Evolutionary conservation across 2,113 vertebrate species (phyloP).

Genomic region (Eptesicus fuscus): DNA sequence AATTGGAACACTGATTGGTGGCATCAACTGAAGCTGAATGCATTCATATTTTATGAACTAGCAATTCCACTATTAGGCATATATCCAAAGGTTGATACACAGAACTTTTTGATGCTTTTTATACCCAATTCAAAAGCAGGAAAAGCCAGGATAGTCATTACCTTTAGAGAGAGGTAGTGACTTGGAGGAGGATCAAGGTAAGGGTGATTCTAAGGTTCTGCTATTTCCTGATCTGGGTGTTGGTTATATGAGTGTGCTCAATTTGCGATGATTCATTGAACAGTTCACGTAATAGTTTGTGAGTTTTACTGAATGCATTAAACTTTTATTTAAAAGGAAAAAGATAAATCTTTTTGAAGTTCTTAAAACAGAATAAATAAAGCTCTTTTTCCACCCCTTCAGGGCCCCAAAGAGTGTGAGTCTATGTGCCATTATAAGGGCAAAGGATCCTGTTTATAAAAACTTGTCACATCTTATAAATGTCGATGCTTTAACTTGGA

Average conservation of each 20-base stretch:
- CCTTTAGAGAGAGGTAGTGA: neutral
- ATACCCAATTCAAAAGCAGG: neutral
- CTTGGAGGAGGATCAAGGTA: neutral
- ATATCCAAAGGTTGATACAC: neutral
- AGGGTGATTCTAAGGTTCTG: neutral
- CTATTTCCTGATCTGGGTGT: constrained; percentile 18
- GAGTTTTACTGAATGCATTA: neutral
- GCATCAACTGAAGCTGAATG: neutral
- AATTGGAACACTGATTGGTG: neutral
- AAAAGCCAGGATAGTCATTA: neutral
- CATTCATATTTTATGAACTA: neutral
- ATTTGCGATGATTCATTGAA: neutral
- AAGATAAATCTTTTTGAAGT: neutral
- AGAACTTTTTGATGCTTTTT: neutral
- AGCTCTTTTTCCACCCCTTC: neutral
- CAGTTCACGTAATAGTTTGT: neutral
- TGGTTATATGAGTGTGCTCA: neutral
- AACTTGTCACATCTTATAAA: neutral
- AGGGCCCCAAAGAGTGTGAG: neutral
- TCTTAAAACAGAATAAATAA: neutral
- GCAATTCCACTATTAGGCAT: neutral
- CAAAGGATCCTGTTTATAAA: neutral
- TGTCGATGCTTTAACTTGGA: neutral
- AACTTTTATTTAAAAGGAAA: neutral
- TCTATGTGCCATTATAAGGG: neutral